A percentile compares a stretch with the other conserved stretches of the same genome.
phyloP scores from a whole-genome alignment of 2,797 vertebrate genomes.

The Scyliorhinus canicula region DNA sequence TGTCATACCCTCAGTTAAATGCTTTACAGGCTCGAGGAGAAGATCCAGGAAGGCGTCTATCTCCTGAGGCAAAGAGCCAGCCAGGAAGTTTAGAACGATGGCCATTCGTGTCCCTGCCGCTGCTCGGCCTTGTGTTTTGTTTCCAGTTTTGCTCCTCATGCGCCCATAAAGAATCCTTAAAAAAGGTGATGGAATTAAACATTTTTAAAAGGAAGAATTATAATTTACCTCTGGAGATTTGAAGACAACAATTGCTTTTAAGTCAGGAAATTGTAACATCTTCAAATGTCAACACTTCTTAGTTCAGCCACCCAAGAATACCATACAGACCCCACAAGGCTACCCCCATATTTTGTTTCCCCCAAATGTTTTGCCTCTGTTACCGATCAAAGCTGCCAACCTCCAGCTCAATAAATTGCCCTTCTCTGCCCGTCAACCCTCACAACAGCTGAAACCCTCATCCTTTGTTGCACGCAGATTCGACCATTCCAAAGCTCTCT shows the following conservation, averaged over 20 bases:
- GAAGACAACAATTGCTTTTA: background rate
- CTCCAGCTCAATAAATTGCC: too few relatives aligned
- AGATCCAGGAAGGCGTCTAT: constrained; percentile 84
- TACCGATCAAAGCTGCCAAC: background rate
- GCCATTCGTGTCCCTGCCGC: constrained; percentile 70
- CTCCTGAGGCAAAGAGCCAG: constrained; percentile 77
- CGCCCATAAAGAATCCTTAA: constrained; percentile 86
- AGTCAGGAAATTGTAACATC: background rate
- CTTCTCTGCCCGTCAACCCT: too few relatives aligned
- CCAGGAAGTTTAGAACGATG: constrained; percentile 86
- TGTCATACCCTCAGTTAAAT: constrained; percentile 67
- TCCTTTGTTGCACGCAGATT: too few relatives aligned
- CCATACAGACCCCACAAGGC: background rate
- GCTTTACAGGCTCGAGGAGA: constrained; percentile 79
- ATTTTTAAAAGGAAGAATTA: background rate
- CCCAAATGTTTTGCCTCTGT: background rate
- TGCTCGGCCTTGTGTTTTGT: constrained; percentile 84
- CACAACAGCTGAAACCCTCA: too few relatives aligned
- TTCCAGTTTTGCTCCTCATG: constrained; percentile 85
- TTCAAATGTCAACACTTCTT: background rate
- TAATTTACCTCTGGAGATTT: background rate
- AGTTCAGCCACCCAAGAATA: background rate
- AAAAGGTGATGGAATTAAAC: background rate
- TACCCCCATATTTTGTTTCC: background rate
- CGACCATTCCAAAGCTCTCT: too few relatives aligned